These are phyloP conservation scores for Neofelis nebulosa DNA, from an alignment of 2,113 vertebrate species.

Conservation along the genomic window DNA sequence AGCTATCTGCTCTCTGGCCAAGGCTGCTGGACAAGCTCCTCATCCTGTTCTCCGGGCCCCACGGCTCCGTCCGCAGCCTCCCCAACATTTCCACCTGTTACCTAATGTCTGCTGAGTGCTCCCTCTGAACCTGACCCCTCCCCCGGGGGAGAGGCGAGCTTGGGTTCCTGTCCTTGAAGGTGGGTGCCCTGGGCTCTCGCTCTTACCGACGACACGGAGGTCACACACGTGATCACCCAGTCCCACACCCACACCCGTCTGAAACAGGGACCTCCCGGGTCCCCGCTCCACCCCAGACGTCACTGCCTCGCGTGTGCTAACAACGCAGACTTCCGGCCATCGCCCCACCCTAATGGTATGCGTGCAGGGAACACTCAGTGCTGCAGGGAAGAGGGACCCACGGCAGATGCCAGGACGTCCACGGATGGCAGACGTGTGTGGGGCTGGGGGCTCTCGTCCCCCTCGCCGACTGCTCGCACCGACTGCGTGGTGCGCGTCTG, in stretches of 20 bases:
- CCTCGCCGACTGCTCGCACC: rapidly evolving
- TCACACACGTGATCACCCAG: rapidly evolving
- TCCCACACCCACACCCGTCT: rapidly evolving
- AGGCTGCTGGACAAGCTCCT: rapidly evolving
- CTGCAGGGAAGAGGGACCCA: not conserved
- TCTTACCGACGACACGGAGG: no score
- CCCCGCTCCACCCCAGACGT: rapidly evolving
- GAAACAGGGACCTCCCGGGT: not conserved
- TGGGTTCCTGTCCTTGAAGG: no score
- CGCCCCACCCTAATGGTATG: rapidly evolving
- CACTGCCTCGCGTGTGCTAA: rapidly evolving
- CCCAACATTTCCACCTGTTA: rapidly evolving
- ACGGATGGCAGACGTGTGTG: rapidly evolving
- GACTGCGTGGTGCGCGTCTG: rapidly evolving
- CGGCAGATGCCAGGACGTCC: rapidly evolving
- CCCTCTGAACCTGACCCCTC: not conserved
- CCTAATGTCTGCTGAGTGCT: rapidly evolving
- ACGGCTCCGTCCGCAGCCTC: no score
- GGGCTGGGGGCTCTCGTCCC: not conserved
- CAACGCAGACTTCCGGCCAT: rapidly evolving
- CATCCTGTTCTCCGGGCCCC: rapidly evolving
- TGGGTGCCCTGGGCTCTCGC: not conserved
- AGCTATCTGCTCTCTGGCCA: rapidly evolving
- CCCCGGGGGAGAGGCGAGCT: not conserved
- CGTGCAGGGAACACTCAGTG: rapidly evolving